Evolutionary conservation across 2,888 invertebrate genomes (phyloP).

Genomic region (Amiota mariae): DNA sequence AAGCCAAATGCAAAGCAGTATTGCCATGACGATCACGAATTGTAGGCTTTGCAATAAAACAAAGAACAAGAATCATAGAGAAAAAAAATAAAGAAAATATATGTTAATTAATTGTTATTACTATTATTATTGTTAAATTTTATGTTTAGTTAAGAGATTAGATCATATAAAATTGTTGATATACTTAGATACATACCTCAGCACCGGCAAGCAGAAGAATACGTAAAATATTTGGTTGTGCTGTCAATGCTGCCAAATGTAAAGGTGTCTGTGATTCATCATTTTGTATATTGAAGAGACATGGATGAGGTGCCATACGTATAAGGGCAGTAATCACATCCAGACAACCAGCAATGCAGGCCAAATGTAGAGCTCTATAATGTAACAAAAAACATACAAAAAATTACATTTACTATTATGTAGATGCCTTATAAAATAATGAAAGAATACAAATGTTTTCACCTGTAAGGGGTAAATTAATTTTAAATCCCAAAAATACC

Average conservation of each 20-base stretch:
- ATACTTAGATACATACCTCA: constrained; percentile 70
- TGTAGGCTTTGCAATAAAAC: constrained; percentile 71
- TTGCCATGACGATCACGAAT: constrained; percentile 85
- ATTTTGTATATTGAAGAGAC: constrained; percentile 85
- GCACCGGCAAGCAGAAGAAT: constrained; percentile 88
- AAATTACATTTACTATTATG: constrained; percentile 40
- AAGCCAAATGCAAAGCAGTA: constrained; percentile 90
- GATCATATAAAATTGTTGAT: too few species aligned
- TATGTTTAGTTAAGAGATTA: not conserved
- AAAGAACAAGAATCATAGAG: not conserved
- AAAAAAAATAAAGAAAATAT: constrained; percentile 5
- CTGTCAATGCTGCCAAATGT: constrained; percentile 88
- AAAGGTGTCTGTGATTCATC: constrained; percentile 86
- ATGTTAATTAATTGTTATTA: too few species aligned
- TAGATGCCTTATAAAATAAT: not conserved
- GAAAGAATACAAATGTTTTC: not conserved
- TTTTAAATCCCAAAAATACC: constrained; percentile 50
- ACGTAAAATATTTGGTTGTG: constrained; percentile 83
- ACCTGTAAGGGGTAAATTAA: constrained; percentile 14
- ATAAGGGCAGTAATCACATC: constrained; percentile 85
- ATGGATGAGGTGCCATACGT: constrained; percentile 83
- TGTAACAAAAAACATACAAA: constrained; percentile 4
- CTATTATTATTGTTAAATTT: not conserved
- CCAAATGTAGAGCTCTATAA: constrained; percentile 88
- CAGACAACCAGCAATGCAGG: constrained; percentile 84